Base-by-base conservation (phyloP, 2,797 vertebrate species). In the Pseudocheirus occidentalis region DNA sequence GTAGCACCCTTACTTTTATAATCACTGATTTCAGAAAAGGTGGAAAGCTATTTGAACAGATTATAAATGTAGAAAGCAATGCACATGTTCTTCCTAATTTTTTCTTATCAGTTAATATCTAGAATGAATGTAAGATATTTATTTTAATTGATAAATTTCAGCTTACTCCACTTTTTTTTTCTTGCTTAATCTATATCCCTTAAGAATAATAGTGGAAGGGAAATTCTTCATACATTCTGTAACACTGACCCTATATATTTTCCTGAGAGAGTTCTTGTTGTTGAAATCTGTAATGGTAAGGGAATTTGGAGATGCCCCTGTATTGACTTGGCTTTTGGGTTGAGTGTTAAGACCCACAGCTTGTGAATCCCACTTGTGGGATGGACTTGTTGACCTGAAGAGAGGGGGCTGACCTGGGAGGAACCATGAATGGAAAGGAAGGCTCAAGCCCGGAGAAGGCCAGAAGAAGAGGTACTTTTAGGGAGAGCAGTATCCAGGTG, bases 131-230 rank as follows among this genome's bases (percentile, higher is more conserved):
- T 12, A 53, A 93, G 55, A 90, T 4, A 52, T 66, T 89, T 40
- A 81, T 93, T 93, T 91, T 1, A 1, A 90, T 27, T 10, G 40
- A 27, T 27, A 81, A 94, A 52, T 10, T 54, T 91, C 53, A 91
- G 73, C 91, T 52, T 66, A 52, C 93, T 94, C 91, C 40, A 90
- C 40, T 89, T 14, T 91, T 62, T 40, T 91, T 94, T 94, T 56
- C 52, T 91, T 46, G 24, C 66, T 94, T 62, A 95, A 92, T 28
- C 66, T 29, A 34, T 28, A 81, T 5, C 2, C 56, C 1, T 3
- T 27, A 56, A 91, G 94, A 95, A 27, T 16, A 93, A 91, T 55
- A n/a, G 1, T 53, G 73, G 27, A 40, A 56, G 66, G 46, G 46
- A 55, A 6, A 9, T 87, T 87, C 73, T 87, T 11, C 21, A 87